Conservation (phyloP, 1,140 invertebrate species). For the Lepidurus packardi region DNA sequence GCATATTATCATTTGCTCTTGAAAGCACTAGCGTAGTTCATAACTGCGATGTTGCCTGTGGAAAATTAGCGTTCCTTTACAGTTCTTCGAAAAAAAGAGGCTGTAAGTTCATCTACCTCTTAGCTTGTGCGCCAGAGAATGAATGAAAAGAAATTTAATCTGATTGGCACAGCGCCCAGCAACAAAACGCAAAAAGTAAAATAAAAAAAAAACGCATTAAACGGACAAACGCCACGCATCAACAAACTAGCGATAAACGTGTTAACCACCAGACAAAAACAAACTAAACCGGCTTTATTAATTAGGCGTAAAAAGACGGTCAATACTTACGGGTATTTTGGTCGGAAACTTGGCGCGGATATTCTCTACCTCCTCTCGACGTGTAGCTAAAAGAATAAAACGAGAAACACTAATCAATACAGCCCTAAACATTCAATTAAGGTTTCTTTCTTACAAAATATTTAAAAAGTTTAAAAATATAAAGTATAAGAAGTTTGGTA, state of each 20-base stretch:
- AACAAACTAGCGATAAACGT: slow-evolving; percentile 16
- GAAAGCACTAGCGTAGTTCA: too few species aligned
- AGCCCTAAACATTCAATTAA: not conserved
- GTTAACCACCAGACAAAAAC: not conserved
- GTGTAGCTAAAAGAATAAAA: slow-evolving; percentile 43
- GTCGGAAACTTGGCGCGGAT: slow-evolving; percentile 49
- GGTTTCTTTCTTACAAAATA: too few species aligned
- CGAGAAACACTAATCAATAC: not conserved
- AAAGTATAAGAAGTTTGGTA: too few species aligned
- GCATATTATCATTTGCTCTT: too few species aligned
- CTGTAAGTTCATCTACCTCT: not conserved
- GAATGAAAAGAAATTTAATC: not conserved
- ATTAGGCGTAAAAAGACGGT: not conserved
- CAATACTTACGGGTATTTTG: slow-evolving; percentile 47
- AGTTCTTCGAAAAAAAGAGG: not conserved
- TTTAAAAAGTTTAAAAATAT: too few species aligned
- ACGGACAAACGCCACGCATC: not conserved
- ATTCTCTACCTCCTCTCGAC: slow-evolving; percentile 48
- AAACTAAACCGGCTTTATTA: not conserved
- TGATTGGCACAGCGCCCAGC: not conserved
- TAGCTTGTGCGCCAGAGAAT: not conserved
- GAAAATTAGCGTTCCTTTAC: not conserved
- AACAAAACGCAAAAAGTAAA: not conserved
- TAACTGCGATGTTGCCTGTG: too few species aligned
- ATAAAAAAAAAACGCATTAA: not conserved